These are phyloP conservation scores for Leptinotarsa haldemani DNA, from an alignment of 2,888 invertebrate genomes.

Conservation along the genomic window DNA sequence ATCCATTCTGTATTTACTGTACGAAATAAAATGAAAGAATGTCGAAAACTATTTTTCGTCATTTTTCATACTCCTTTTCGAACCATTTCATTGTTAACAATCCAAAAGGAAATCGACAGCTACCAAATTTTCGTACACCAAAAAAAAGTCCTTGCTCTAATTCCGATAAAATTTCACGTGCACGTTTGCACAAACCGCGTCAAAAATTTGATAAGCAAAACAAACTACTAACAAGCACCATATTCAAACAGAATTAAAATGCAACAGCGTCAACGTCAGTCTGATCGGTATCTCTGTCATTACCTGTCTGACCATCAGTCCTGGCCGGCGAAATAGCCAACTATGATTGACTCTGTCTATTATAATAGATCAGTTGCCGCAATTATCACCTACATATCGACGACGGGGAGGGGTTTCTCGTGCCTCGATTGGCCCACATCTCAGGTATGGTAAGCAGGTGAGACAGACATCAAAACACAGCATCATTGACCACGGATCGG, in stretches of 20 bases:
- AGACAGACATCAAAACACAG: slow-evolving; percentile 57
- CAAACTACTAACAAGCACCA: slow-evolving; percentile 44
- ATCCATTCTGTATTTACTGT: too few species aligned
- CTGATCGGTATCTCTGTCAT: slow-evolving; percentile 29
- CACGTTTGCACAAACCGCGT: slow-evolving; percentile 34
- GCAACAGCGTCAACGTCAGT: slow-evolving; percentile 35
- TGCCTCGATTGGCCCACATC: slow-evolving; percentile 53
- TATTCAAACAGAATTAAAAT: slow-evolving; percentile 35
- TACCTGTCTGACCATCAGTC: slow-evolving; percentile 19
- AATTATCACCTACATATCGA: slow-evolving; percentile 56
- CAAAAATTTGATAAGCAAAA: slow-evolving; percentile 41
- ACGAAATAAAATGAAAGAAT: too few species aligned
- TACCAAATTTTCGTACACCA: background rate
- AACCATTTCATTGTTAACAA: background rate
- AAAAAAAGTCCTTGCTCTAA: slow-evolving; percentile 12
- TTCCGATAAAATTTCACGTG: slow-evolving; percentile 35
- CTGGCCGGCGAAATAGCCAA: slow-evolving; percentile 13
- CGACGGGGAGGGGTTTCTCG: slow-evolving; percentile 50
- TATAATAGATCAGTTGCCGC: slow-evolving; percentile 43
- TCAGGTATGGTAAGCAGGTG: slow-evolving; percentile 60
- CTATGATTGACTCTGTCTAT: slow-evolving; percentile 25
- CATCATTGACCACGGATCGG: slow-evolving; percentile 59
- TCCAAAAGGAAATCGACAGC: background rate
- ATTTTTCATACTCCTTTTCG: background rate
- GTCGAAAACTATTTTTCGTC: too few species aligned